Percentiles rank a stretch among this genome's conserved stretches.
Conservation (phyloP, 2,113 vertebrate genomes). For the Camarhynchus parvulus region DNA sequence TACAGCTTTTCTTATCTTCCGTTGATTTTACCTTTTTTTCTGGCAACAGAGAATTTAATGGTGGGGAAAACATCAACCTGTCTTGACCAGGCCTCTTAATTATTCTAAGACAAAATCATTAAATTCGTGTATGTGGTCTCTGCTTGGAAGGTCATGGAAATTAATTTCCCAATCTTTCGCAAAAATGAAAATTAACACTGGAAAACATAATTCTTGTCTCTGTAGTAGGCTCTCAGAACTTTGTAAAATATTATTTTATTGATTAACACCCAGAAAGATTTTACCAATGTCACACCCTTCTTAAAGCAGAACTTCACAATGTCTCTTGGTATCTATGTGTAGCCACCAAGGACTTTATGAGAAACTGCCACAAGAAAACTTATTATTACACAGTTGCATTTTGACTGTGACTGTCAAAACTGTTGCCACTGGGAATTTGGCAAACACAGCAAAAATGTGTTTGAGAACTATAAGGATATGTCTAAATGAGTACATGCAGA, state of each 20-base stretch:
- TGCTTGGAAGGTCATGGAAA: not conserved
- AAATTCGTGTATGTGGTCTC: not conserved
- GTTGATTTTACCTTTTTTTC: not conserved
- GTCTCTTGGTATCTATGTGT: not conserved
- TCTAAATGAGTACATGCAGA: not conserved
- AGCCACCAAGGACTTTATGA: not conserved
- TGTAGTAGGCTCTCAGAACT: not conserved
- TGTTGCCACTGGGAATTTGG: not conserved
- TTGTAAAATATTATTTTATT: not conserved
- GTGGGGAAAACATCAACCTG: not conserved
- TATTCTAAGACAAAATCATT: not conserved
- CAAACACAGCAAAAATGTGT: slow-evolving; percentile 12
- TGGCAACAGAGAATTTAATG: not conserved
- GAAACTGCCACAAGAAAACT: not conserved
- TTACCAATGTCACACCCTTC: not conserved
- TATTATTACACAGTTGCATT: slow-evolving; percentile 37
- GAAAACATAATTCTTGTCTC: not conserved
- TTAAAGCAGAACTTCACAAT: not conserved
- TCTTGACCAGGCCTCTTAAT: not conserved
- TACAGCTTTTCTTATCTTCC: not conserved
- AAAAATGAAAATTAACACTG: not conserved
- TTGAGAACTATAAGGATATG: not conserved
- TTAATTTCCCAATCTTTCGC: not conserved
- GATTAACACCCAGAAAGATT: not conserved
- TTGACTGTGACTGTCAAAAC: slow-evolving; percentile 52